Base-by-base conservation (phyloP, 92 coral and sea anemone species). In the Actinostola sp. region DNA sequence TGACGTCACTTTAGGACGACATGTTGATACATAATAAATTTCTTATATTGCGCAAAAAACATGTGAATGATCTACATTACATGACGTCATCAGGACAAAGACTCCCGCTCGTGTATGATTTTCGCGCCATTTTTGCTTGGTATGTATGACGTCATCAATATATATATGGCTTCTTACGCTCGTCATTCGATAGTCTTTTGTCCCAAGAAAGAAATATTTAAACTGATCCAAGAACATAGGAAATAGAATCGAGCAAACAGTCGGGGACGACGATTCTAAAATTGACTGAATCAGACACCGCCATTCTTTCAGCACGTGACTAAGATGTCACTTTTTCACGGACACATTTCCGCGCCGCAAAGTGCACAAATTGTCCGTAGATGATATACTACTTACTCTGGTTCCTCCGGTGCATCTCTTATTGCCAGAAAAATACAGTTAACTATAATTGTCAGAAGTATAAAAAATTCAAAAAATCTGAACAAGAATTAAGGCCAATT, bases 381-480 rank as follows among this genome's bases (percentile, higher is more conserved):
- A 3, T 27, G 35, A 27, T 34, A 12, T 24, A 24, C 5, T 44
- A 93, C 98, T 72, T 77, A 94, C 98, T 94, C 98, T 67, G 93
- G 89, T 57, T 94, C 90, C 60, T 94, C 98, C 3, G 98, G 97
- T 12, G 92, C 92, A 64, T 91, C 73, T 63, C 78, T 91, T 72
- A 94, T 70, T 41, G 98, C 98, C 72, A 94, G 91, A 66, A 88
- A 87, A 43, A 94, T 85, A 81, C 98, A 94, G 82, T 94, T 94
- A 35, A 85, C 86, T 58, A 94, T 88, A 25, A 94, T 94, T 14
- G 97, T 83, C 60, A 94, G 89, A 76, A 94, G 89, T 72, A 94
- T 94, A 88, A 91, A 83, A 29, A 91, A 77, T 83, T 91, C 97
- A 59, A 94, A 94, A 91, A 82, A 82, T 80, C 97, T 91, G 60